Percentiles rank a stretch among this genome's conserved stretches.
Evolutionary conservation across 2,113 vertebrate species (phyloP).

Genomic region (Epinephelus fuscoguttatus): DNA sequence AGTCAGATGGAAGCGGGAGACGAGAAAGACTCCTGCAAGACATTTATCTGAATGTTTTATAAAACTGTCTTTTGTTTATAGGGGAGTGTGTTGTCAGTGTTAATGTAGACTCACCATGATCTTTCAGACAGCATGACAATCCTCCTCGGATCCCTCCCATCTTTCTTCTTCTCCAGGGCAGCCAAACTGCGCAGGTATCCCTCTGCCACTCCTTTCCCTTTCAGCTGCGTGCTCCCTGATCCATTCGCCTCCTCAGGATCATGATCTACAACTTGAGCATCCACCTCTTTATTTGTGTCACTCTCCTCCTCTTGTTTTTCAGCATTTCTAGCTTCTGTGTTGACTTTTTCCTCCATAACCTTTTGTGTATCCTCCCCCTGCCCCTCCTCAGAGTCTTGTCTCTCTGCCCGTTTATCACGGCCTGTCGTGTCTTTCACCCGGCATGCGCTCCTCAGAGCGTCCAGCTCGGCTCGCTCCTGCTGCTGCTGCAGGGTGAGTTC

Average conservation of each 20-base stretch:
- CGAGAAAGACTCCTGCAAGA: conserved; percentile 81
- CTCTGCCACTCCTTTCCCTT: conserved; percentile 73
- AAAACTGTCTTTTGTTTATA: not conserved
- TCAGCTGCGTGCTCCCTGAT: conserved; percentile 36
- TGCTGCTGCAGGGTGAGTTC: conserved; percentile 60
- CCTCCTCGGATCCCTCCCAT: conserved; percentile 68
- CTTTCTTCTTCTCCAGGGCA: conserved; percentile 71
- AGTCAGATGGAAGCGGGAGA: conserved; percentile 68
- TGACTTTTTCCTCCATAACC: not conserved
- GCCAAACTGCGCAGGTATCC: conserved; percentile 73
- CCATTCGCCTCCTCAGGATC: conserved; percentile 22
- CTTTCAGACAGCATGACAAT: conserved; percentile 81
- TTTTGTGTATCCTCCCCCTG: not conserved
- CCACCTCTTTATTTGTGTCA: not conserved
- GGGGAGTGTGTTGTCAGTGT: not conserved
- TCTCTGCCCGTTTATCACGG: conserved; percentile 3
- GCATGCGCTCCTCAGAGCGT: conserved; percentile 16
- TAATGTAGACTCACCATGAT: conserved; percentile 72
- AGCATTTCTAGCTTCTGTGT: conserved; percentile 13
- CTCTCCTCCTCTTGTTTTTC: conserved; percentile 20
- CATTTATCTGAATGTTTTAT: not conserved
- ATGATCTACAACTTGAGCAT: not conserved
- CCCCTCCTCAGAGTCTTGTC: conserved; percentile 9
- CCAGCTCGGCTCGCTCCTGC: conserved; percentile 49
- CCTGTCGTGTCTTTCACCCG: conserved; percentile 10